These are phyloP conservation scores for Ostrea edulis DNA, from an alignment of 1,140 invertebrate species.

Conservation along the genomic window DNA sequence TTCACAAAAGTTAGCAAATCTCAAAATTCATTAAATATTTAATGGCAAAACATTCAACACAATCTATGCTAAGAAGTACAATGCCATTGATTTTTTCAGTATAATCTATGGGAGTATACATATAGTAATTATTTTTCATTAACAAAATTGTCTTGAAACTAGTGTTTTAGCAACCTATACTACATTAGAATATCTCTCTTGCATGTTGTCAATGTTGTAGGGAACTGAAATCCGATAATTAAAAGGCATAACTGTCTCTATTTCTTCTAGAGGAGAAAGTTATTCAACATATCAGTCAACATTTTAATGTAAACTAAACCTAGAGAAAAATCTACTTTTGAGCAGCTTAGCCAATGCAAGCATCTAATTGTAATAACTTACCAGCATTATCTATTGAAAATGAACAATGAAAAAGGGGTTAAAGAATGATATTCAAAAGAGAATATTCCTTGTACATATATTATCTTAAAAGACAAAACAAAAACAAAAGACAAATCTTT, in stretches of 20 bases:
- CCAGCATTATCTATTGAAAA: constrained; percentile 26
- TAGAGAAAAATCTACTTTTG: neutral
- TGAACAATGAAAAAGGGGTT: neutral
- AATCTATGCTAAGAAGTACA: neutral
- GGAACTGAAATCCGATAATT: neutral
- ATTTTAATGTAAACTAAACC: neutral
- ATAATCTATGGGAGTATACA: neutral
- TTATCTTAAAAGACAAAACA: neutral
- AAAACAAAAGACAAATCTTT: neutral
- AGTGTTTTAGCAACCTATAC: neutral
- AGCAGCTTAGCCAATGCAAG: constrained; percentile 22
- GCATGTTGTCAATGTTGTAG: neutral
- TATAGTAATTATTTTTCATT: neutral
- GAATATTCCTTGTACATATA: neutral
- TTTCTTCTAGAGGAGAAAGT: neutral
- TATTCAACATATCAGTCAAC: neutral
- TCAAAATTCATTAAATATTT: neutral
- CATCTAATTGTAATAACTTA: constrained; percentile 16
- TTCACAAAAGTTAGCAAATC: neutral
- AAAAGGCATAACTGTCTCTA: neutral
- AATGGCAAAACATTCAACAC: neutral
- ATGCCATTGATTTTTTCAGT: neutral
- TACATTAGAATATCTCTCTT: neutral
- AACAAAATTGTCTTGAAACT: neutral
- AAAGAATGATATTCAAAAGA: neutral